Evolutionary conservation across 2,113 vertebrate species (phyloP).

Genomic region (Capreolus pygargus): DNA sequence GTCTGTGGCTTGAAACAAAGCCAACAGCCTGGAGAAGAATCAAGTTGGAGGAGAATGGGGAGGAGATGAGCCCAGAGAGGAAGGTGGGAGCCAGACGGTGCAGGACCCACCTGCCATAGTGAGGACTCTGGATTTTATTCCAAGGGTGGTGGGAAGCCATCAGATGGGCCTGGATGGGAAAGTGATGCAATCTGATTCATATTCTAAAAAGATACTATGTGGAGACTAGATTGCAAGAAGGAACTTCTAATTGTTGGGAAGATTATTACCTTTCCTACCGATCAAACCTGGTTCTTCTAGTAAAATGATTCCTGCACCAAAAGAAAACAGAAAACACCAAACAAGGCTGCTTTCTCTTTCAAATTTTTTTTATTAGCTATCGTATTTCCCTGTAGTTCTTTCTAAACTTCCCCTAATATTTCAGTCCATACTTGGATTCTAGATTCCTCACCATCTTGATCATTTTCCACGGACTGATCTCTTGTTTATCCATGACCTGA

Average conservation of each 20-base stretch:
- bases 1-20: neutral
- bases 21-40: neutral
- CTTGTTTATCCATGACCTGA: neutral
- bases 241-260: neutral
- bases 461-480: neutral
- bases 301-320: neutral
- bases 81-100: neutral
- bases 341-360: neutral
- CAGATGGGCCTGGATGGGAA: neutral
- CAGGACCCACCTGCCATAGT: neutral
- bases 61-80: neutral
- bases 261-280: neutral
- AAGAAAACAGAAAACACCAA: neutral
- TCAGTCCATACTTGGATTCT: neutral
- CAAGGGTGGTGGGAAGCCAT: neutral
- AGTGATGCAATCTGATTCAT: neutral
- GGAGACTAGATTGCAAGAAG: neutral
- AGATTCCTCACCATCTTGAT: neutral
- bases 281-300: neutral
- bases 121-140: neutral
- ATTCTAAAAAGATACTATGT: neutral
- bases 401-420: neutral
- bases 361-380: neutral
- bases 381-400: neutral
- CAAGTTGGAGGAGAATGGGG: neutral